Base-by-base conservation (phyloP, 2,113 vertebrate species). In the Brevimyrus niger region DNA sequence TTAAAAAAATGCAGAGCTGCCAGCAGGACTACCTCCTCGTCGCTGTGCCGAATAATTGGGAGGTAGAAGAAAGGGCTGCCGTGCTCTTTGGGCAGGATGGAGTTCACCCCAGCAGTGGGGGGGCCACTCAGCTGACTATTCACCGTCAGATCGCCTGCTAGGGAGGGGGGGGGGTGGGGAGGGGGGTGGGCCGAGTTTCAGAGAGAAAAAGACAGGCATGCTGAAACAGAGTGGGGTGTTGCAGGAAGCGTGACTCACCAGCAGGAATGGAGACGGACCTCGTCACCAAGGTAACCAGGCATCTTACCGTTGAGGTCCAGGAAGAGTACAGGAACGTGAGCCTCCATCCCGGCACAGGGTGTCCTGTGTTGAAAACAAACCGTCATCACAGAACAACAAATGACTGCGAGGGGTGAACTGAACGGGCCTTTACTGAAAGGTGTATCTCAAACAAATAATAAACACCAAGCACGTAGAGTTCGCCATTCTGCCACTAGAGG, bases 31-130 rank as follows among this genome's bases (percentile, higher is more conserved):
- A 99, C 98, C 97, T 99, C 97, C 3, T 98, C 97, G 9, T 97
- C 96, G 86, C 97, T 97, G 94, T 98, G 98, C 93, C 97, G 97
- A 93, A 99, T 98, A 94, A 99, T 97, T 46, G 98, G 98, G 93
- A 99, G 96, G 94, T 98, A 99, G 95, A 98, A 99, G 93, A 99
- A 99, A 86, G 97, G 97, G 92, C 98, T 99, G 92, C 98, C 98
- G 0, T 99, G 98, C 92, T 99, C 98, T 95, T 99, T 99, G 88
- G 98, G 98, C 88, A 99, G 96, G 92, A 99, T 99, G 69, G 98
- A 99, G 95, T 99, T 99, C 91, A 98, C 95, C 0, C 98, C 98
- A 0, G 98, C 97, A 0, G 97, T 96, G 17, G 98, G 97, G 46
- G 97, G 97, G 84, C 98, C 97, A 1, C 94, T 95, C 55, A 99